These are phyloP conservation scores for Apotomis betuletana DNA, from an alignment of 2,888 invertebrate genomes.

Conservation along the genomic window DNA sequence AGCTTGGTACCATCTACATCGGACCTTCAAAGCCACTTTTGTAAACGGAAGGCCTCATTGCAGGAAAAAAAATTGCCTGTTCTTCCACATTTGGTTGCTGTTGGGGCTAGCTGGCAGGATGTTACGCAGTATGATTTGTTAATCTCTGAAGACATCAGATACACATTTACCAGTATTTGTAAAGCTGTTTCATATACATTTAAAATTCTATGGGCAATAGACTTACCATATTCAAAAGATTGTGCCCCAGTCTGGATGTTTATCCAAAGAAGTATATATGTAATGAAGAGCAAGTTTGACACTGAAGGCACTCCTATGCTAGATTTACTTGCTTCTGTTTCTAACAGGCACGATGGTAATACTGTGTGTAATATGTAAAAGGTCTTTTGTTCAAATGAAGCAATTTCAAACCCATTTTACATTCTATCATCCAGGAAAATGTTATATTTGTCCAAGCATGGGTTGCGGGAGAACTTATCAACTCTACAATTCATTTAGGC, in stretches of 20 bases:
- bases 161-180: constrained; percentile 10
- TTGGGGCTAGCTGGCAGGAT: constrained; percentile 13
- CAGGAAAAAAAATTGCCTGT: constrained; percentile 12
- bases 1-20: constrained; percentile 15
- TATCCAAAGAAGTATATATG: constrained; percentile 25
- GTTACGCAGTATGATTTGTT: constrained; percentile 9
- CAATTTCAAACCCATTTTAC: constrained; percentile 16
- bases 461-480: constrained; percentile 10
- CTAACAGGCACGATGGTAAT: constrained; percentile 18
- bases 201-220: constrained; percentile 22
- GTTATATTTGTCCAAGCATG: not conserved
- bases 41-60: not conserved
- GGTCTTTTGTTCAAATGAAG: constrained; percentile 12
- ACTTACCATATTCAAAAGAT: constrained; percentile 23
- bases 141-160: constrained; percentile 19
- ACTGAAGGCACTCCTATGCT: constrained; percentile 28
- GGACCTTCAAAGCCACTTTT: constrained; percentile 2
- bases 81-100: constrained; percentile 7
- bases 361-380: constrained; percentile 27
- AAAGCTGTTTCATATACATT: constrained; percentile 18
- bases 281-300: constrained; percentile 22
- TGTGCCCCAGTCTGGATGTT: constrained; percentile 24
- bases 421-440: constrained; percentile 14
- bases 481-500: constrained; percentile 10
- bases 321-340: constrained; percentile 29